Evolutionary conservation across 2,888 invertebrate species (phyloP), one percentile per base, ranked within the genome.

Genomic region (Euclidia mi): DNA sequence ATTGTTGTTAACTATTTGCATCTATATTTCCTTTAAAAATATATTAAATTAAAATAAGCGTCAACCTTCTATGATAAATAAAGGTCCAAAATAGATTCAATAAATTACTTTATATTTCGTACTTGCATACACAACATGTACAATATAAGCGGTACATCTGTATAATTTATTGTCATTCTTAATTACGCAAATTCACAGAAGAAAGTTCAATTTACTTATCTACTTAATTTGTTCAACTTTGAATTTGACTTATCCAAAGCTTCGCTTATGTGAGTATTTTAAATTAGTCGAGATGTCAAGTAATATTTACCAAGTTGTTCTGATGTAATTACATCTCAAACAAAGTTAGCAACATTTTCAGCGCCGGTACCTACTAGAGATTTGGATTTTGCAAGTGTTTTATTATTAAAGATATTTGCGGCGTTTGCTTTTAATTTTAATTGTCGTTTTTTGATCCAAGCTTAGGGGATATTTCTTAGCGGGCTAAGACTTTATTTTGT

Each of bases 231-330:
- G 44, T 53, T 53, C 31, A 42, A 60, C 55, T 56, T 63, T 41
- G 20, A 56, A 47, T 59, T 71, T 58, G 47, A 45, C 34, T 71
- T 47, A 44, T 43, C 47, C 18, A 25, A 55, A 44, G 38, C 35
- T 43, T 66, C 31, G 14, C 53, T 40, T 64, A 52, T 71, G 37
- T 48, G 52, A 57, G 55, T 56, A 52, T 55, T 72, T 60, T 37
- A 60, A 63, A 63, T 71, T 64, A 60, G 52, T 12, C 35, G 31
- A 41, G 25, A 64, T 60, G 50, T 58, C 50, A 52, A 57, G 49
- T 49, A 71, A 76, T 71, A 60, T 76, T 63, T 59, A 66, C 45
- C 41, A 63, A 59, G 25, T 45, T 55, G 43, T 53, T 53, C 47
- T 62, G 38, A 65, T 60, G 51, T 47, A 65, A 65, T 61, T 65